phyloP scores from a whole-genome alignment of 2,888 invertebrate genomes.

The Athripsodes cinereus region DNA sequence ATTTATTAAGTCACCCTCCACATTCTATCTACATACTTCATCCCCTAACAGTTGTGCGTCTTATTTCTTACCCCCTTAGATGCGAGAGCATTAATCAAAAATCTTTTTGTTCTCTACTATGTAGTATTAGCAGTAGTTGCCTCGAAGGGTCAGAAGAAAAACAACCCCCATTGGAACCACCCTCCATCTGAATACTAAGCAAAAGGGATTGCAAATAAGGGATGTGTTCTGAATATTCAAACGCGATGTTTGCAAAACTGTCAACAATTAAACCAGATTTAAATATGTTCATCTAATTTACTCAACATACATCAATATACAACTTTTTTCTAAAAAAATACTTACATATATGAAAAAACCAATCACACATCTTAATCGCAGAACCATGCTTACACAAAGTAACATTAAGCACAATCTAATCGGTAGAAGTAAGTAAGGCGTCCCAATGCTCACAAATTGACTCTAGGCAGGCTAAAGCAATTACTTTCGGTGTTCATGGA shows the following conservation, averaged over 20 bases:
- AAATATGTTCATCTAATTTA: too few relatives aligned
- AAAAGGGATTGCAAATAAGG: constrained; percentile 14
- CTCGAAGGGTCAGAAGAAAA: constrained; percentile 24
- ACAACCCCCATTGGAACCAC: constrained; percentile 11
- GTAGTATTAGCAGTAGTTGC: constrained; percentile 2
- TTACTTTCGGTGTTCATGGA: too few relatives aligned
- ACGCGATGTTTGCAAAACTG: background rate
- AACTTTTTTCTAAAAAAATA: too few relatives aligned
- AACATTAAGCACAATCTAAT: too few relatives aligned
- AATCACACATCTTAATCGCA: too few relatives aligned
- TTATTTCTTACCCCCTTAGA: constrained; percentile 14
- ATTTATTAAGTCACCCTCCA: constrained; percentile 1
- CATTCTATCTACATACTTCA: constrained; percentile 5
- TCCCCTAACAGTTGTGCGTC: constrained; percentile 7
- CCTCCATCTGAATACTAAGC: constrained; percentile 1
- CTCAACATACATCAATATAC: too few relatives aligned
- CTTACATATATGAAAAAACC: too few relatives aligned
- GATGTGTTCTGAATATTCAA: constrained; percentile 14
- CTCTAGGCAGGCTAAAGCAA: too few relatives aligned
- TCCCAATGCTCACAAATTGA: too few relatives aligned
- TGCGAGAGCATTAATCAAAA: constrained; percentile 25
- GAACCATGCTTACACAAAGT: too few relatives aligned
- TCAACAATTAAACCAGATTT: too few relatives aligned
- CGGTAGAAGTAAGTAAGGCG: too few relatives aligned
- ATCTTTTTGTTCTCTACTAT: constrained; percentile 19